A percentile compares a stretch with the other conserved stretches of the same genome.
These are phyloP conservation scores for Cheirogaleus major DNA, from an alignment of 2,797 vertebrate genomes.

Conservation along the genomic window DNA sequence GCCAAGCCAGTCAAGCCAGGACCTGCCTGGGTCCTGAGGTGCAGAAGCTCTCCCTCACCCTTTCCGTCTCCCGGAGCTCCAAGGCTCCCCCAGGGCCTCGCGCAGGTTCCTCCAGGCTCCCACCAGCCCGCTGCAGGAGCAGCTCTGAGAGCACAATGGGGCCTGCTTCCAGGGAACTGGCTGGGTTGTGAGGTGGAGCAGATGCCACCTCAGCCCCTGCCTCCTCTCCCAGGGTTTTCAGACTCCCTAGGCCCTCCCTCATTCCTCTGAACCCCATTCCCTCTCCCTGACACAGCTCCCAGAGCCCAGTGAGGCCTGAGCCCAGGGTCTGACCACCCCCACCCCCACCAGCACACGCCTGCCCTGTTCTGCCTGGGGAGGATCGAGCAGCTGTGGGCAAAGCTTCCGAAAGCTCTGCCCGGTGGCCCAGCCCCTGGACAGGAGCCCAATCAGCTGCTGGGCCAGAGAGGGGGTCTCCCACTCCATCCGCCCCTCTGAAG, in stretches of 20 bases:
- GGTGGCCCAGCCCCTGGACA: constrained; percentile 12
- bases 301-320: not conserved
- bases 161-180: not conserved
- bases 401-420: not conserved
- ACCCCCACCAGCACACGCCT: not conserved
- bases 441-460: not conserved
- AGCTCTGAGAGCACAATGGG: not conserved
- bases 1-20: constrained; percentile 55
- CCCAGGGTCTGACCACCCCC: not conserved
- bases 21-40: constrained; percentile 56
- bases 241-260: not conserved
- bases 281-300: not conserved
- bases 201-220: not conserved
- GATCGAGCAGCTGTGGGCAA: not conserved
- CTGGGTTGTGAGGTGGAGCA: not conserved
- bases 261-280: not conserved
- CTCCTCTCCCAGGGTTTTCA: not conserved
- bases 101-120: not conserved
- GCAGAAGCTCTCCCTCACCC: not conserved
- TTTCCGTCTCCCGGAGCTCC: not conserved
- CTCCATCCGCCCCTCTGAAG: not conserved
- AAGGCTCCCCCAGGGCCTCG: constrained; percentile 7
- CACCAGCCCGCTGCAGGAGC: not conserved
- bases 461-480: not conserved
- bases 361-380: not conserved